Evolutionary conservation across 1,140 invertebrate genomes (phyloP).

Genomic region (Patella vulgata): DNA sequence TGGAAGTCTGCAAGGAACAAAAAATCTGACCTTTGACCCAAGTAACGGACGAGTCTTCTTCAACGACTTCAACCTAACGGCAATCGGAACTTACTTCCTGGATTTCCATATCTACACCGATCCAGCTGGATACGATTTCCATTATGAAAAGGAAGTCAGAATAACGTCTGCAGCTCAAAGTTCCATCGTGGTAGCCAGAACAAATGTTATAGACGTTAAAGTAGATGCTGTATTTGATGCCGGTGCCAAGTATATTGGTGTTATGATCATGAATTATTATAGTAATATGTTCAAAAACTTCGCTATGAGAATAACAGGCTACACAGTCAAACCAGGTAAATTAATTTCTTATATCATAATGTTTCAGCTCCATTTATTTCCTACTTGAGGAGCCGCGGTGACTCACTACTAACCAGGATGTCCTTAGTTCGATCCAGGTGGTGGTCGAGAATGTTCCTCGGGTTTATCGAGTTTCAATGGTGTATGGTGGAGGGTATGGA

Average conservation of each 20-base stretch:
- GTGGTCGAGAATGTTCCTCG: no score
- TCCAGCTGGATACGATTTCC: slow-evolving; percentile 37
- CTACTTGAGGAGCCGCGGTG: no score
- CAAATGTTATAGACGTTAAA: slow-evolving; percentile 25
- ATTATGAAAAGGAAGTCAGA: slow-evolving; percentile 13
- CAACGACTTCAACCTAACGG: slow-evolving; percentile 23
- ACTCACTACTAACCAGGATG: no score
- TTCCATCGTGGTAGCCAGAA: slow-evolving; percentile 12
- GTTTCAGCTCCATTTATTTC: no score
- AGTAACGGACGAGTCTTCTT: slow-evolving; percentile 28
- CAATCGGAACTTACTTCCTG: slow-evolving; percentile 33
- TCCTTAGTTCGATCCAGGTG: no score
- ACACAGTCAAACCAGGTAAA: slow-evolving; percentile 1
- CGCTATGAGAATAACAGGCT: neutral
- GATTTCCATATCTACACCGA: slow-evolving; percentile 28
- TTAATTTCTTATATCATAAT: neutral
- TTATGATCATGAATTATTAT: slow-evolving; percentile 12
- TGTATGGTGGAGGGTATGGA: no score
- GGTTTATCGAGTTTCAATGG: no score
- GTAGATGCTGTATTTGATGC: slow-evolving; percentile 35
- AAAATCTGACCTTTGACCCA: slow-evolving; percentile 21
- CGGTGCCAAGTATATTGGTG: slow-evolving; percentile 3
- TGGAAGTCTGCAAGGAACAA: slow-evolving; percentile 29
- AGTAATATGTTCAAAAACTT: slow-evolving; percentile 8
- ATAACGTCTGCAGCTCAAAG: slow-evolving; percentile 18